Base-by-base conservation (phyloP, 2,797 vertebrate species). In the Accipiter minullus region DNA sequence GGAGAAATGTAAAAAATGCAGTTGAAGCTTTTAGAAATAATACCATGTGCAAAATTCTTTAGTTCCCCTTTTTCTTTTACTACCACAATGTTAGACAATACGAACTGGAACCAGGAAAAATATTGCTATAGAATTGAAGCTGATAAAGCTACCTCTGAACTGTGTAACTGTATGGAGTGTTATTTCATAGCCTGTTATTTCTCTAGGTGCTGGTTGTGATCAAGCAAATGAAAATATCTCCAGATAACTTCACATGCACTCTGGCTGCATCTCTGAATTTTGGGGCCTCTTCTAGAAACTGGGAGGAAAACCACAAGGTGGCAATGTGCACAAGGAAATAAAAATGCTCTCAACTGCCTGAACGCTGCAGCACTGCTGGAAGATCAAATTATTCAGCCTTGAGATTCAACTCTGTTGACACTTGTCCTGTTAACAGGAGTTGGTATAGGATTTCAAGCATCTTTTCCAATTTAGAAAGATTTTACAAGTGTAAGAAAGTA, bases 321-420 rank as follows among this genome's bases (percentile, higher is more conserved):
- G 98, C 98, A 96, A 90, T 97, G 92, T 96, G 88, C 90, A 62
- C 97, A 88, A 97, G 95, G 91, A 93, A 98, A 98, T 98, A 60
- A 82, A 91, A 80, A 22, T 11, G 29, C n/a, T n/a, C 6, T 2
- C 47, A 16, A 4, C 22, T 11, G 40, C n/a, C 20, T 7, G 20
- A 40, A 38, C n/a, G 32, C 38, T 3, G 7, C 16, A 9, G 29
- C 26, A 0, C 50, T 45, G 27, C 10, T 32, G 34, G 1, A 12
- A 7, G 25, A 7, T 20, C n/a, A 2, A n/a, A 3, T 9, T 32
- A 4, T 8, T 62, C 80, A 47, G 74, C 34, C 48, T 47, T 18
- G 22, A 44, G 21, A 38, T 29, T 44, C 6, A 3, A 5, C 48
- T 23, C 26, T 3, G 2, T 8, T 55, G 76, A 20, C 38, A 8